Base-by-base conservation (phyloP, 1,140 invertebrate species). In the Leptinotarsa defecta region DNA sequence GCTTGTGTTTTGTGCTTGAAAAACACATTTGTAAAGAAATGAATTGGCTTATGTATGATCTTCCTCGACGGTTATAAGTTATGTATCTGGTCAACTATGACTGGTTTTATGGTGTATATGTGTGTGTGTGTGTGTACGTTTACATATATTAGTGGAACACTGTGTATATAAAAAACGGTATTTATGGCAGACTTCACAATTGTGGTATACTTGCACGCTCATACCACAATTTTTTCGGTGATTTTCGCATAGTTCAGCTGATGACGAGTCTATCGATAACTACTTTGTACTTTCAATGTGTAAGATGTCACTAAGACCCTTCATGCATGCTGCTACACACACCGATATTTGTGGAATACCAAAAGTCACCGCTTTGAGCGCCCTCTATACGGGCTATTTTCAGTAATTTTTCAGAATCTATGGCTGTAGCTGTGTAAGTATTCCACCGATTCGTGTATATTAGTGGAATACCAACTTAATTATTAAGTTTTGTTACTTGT, bases 141-240 rank as follows among this genome's bases (percentile, higher is more conserved):
- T n/a, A n/a, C n/a, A n/a, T n/a, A 17, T 57, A 57, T 57, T 57
- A 57, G 13, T 57, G 49, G 49, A 57, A n/a, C 5, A 15, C n/a
- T 57, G 13, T 52, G 13, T 52, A 52, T 15, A 52, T 52, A 52
- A 15, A 52, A 52, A 52, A 27, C 27, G 5, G 27, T 27, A 27
- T 27, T 27, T 27, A 5, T 27, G 27, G 27, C 49, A 57, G 13
- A 57, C 49, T 57, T 17, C 49, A 57, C 49, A 57, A 57, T 57
- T 57, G 49, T 57, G 49, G 49, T 57, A n/a, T 57, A 57, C n/a
- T 57, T 57, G n/a, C 49, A 57, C 13, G 49, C 49, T 57, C 49
- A 57, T 57, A 57, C 49, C 49, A 57, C 49, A 57, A 15, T 57
- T 57, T 57, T 57, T 1, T 57, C n/a, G 52, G 52, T 57, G 3